Evolutionary conservation across 2,113 vertebrate genomes (phyloP).

Genomic region (cattle (Bos taurus)): ARS-UCD2.0 NC_037332.1:26756001-26756500

Average conservation of each 20-base stretch:
- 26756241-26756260: neutral
- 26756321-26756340: neutral
- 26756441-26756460: neutral
- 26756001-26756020: neutral
- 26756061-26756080: neutral
- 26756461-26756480: neutral
- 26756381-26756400: neutral
- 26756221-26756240: constrained; percentile 20
- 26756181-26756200: constrained; percentile 17
- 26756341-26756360: neutral
- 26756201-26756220: neutral
- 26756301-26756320: neutral
- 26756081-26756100: neutral
- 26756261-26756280: neutral
- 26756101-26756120: neutral
- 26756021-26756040: neutral
- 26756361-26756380: neutral
- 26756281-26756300: neutral
- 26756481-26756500: constrained; percentile 14
- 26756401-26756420: neutral
- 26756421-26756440: neutral
- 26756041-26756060: neutral
- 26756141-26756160: neutral
- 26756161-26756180: neutral
- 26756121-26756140: neutral